Percentiles rank a stretch among this genome's conserved stretches.
Conservation (phyloP, 2,888 invertebrate genomes). For the Lapara coniferarum region DNA sequence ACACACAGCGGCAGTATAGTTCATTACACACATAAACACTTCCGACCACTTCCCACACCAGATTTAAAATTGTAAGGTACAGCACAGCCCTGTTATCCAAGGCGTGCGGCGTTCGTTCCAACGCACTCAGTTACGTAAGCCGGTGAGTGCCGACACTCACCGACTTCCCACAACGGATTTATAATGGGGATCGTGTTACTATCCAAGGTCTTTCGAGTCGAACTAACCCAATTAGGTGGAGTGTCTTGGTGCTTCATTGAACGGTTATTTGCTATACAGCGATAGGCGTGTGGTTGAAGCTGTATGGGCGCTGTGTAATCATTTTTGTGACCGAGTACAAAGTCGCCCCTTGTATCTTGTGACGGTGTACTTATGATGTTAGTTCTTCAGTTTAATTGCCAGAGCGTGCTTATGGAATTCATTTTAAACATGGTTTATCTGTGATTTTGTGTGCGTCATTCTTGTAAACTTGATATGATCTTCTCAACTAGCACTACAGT, state of each 20-base stretch:
- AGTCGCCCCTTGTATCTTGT: no score
- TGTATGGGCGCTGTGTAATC: not conserved
- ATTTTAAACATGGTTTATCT: no score
- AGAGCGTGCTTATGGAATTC: no score
- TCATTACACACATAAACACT: not conserved
- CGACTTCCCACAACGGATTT: not conserved
- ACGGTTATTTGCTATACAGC: not conserved
- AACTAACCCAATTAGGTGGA: constrained; percentile 1
- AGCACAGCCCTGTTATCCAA: not conserved
- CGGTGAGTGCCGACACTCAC: not conserved
- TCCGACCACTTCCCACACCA: not conserved
- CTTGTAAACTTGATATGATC: no score
- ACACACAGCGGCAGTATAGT: not conserved
- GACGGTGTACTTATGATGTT: no score
- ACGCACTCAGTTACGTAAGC: constrained; percentile 18
- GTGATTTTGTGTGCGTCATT: no score
- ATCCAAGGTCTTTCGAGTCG: not conserved
- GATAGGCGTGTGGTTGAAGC: no score
- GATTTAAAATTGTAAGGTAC: not conserved
- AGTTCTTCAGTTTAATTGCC: no score
- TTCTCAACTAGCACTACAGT: no score
- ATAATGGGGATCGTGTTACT: constrained; percentile 11
- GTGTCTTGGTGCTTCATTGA: not conserved
- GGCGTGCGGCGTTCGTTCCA: constrained; percentile 1
- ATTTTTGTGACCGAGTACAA: no score